Conservation (phyloP, 2,113 vertebrate genomes). For the Leiothrix lutea region DNA sequence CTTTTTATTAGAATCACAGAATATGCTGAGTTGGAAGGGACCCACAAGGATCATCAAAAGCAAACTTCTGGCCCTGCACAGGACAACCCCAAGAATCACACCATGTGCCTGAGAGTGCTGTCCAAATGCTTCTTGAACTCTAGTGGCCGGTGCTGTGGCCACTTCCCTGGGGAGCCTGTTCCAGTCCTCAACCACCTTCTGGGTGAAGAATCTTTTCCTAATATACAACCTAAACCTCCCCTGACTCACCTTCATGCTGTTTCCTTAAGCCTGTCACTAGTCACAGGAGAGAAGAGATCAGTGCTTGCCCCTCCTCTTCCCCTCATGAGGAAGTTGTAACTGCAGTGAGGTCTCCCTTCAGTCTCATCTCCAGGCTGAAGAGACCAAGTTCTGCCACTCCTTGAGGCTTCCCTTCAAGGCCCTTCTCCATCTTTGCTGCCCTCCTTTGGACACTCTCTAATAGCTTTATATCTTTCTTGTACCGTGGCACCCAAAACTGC, state of each 20-base stretch:
- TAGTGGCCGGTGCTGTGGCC: background rate
- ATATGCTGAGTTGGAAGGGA: background rate
- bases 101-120: background rate
- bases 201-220: background rate
- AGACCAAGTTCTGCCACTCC: background rate
- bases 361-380: background rate
- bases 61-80: background rate
- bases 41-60: background rate
- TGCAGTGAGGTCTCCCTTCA: background rate
- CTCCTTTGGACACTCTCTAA: background rate
- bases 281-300: background rate
- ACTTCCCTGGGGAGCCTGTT: background rate
- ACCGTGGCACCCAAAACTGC: background rate
- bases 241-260: background rate
- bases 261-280: background rate
- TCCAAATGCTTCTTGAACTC: background rate
- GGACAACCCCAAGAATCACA: background rate
- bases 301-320: background rate
- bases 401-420: background rate
- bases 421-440: accelerated
- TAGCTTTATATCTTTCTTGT: background rate
- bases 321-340: background rate
- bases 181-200: accelerated
- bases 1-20: background rate
- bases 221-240: background rate